Base-by-base conservation (phyloP, 2,888 invertebrate species). In the Sympetrum striolatum region DNA sequence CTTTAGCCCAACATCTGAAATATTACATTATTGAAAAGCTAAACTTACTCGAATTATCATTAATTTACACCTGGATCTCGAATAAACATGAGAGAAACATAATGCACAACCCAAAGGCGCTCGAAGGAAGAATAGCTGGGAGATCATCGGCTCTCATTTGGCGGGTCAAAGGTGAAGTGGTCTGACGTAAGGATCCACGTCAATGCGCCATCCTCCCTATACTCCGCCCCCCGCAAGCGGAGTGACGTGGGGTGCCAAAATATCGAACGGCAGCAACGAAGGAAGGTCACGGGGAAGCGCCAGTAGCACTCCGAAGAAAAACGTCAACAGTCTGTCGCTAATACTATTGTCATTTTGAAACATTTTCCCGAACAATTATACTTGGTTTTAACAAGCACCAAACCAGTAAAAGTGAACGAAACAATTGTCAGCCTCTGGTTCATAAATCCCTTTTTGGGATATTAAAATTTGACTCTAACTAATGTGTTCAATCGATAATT, bases 181-280 rank as follows among this genome's bases (percentile, higher is more conserved):
- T 86, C 86, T 86, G 86, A 86, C 86, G 86, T 86, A 86, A 86
- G 86, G 86, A 86, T 86, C 60, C 86, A 86, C 86, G 86, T 86
- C 86, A 86, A 86, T 86, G 86, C 86, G 86, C 86, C 86, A 86
- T 58, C 58, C 86, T 60, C 86, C 86, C 15, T 35, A 18, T 58
- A 58, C 82, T 58, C 37, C 86, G 48, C 60, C 86, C 18, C 86
- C 48, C n/a, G 86, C 86, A 86, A 86, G 64, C 58, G 64, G 86
- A 60, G 64, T 86, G 86, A 86, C 86, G 86, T 86, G 86, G 60
- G 86, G 86, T 86, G 86, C 86, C 86, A 86, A 86, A 86, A 86
- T 86, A 86, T 86, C 86, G 86, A 86, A 86, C 86, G 86, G 86
- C 60, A 64, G 60, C 86, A 18, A 86, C 22, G 86, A 60, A 86